These are phyloP conservation scores for Typhlichthys eigenmanni DNA, from an alignment of 2,797 vertebrate genomes.

Conservation along the genomic window DNA sequence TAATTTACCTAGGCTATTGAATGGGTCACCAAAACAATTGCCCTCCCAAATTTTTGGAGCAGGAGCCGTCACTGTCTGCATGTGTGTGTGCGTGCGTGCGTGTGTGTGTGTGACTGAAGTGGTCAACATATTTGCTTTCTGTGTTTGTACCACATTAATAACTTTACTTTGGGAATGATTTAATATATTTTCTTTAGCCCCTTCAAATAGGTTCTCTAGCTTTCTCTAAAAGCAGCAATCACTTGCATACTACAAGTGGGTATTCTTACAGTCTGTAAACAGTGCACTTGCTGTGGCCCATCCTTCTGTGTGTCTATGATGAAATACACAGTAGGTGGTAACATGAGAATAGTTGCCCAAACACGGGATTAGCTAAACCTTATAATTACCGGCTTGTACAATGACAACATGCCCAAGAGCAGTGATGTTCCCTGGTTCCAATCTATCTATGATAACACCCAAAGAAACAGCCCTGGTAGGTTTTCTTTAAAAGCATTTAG, in stretches of 20 bases:
- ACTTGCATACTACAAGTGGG: no score
- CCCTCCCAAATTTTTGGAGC: no score
- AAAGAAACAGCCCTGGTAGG: slow-evolving; percentile 15
- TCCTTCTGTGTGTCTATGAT: slow-evolving; percentile 45
- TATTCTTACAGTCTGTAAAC: slow-evolving; percentile 28
- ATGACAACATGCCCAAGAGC: slow-evolving; percentile 33
- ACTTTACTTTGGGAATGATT: slow-evolving; percentile 4
- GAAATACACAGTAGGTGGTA: slow-evolving; percentile 23
- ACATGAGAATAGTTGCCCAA: slow-evolving; percentile 24
- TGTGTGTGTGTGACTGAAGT: no score
- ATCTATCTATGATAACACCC: slow-evolving; percentile 23
- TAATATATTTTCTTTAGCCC: slow-evolving; percentile 3
- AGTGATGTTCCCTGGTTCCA: slow-evolving; percentile 9
- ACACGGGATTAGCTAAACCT: slow-evolving; percentile 22
- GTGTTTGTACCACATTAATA: neutral
- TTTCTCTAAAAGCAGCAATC: slow-evolving; percentile 6
- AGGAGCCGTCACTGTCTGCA: no score
- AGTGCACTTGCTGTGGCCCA: slow-evolving; percentile 33
- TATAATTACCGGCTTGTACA: slow-evolving; percentile 41
- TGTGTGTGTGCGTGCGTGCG: neutral
- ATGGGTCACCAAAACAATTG: no score
- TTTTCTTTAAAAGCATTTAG: slow-evolving; percentile 19
- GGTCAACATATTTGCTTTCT: neutral
- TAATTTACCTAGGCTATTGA: no score
- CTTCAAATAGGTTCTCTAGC: slow-evolving; percentile 10